Base-by-base conservation (phyloP, 2,888 invertebrate species). In the Herminia tarsipennalis region DNA sequence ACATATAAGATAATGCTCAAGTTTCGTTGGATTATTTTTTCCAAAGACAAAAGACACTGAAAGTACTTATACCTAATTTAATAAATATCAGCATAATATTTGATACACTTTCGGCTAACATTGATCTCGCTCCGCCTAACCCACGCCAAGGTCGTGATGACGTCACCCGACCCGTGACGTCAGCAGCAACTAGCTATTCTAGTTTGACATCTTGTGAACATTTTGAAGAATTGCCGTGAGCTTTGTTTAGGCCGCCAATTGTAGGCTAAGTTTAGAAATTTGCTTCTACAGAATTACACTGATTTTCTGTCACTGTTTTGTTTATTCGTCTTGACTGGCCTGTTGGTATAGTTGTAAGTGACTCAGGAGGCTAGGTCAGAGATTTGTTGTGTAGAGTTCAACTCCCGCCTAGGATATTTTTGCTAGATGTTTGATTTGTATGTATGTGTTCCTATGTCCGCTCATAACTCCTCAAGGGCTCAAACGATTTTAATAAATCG, bases 91-190 rank as follows among this genome's bases (percentile, higher is more conserved):
- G 16, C n/a, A 12, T 10, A 9, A 9, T 42, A 42, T 35, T 35
- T 22, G 22, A 29, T 35, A 36, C 18, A 22, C 22, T 29, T 24
- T 13, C 22, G 22, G 30, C 30, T 28, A 21, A 37, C n/a, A 35
- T 38, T 33, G 38, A 53, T 37, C 55, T 48, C 17, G 34, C 35
- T 47, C 50, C 30, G 49, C 10, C 42, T 55, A 56, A 61, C 36
- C 44, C 14, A 32, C 52, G 67, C 62, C 72, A 79, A 77, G 76
- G 77, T 60, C 68, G 46, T 5, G n/a, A 39, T 73, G 73, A 73
- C 73, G 78, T 70, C 68, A 72, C 47, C 17, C 30, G 44, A 32
- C 13, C 10, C 12, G 52, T 75, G 70, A 74, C 72, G 66, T 66
- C 44, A 54, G 24, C 40, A 30, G 20, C 39, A 56, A 66, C 65